These are phyloP conservation scores for Blastomussa wellsi DNA, from an alignment of 92 coral and sea anemone genomes.

Conservation along the genomic window DNA sequence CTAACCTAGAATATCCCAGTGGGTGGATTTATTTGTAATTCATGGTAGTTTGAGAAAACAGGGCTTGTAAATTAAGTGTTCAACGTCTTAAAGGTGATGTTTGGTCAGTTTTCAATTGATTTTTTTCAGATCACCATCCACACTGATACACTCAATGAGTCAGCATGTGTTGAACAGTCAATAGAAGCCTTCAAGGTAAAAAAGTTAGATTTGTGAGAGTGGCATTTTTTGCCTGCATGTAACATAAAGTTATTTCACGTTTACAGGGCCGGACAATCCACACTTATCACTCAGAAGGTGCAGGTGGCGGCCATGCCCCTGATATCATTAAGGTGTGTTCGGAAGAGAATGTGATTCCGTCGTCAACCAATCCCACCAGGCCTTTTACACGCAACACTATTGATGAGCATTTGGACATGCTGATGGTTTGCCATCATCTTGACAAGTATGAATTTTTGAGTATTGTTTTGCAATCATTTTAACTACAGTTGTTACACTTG, in stretches of 20 bases:
- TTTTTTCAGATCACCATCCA: conserved; percentile 63
- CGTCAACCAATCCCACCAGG: conserved; percentile 72
- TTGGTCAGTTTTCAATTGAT: neutral
- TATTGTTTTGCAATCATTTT: neutral
- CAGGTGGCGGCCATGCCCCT: conserved; percentile 81
- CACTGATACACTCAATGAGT: conserved; percentile 71
- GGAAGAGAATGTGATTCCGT: conserved; percentile 66
- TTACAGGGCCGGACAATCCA: conserved; percentile 63
- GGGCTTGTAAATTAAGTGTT: too few species aligned
- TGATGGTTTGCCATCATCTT: conserved; percentile 73
- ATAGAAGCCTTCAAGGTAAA: conserved; percentile 68
- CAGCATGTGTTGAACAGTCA: conserved; percentile 74
- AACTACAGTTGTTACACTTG: too few species aligned
- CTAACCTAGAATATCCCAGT: too few species aligned
- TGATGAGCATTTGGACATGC: conserved; percentile 76
- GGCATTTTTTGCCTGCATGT: neutral
- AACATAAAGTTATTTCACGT: neutral
- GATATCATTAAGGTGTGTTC: conserved; percentile 72
- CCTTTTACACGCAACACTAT: conserved; percentile 70
- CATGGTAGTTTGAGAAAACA: too few species aligned
- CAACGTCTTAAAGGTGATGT: too few species aligned
- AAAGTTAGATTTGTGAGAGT: neutral
- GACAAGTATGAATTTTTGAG: conserved; percentile 44
- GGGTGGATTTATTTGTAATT: too few species aligned
- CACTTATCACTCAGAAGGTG: conserved; percentile 75